A percentile compares a stretch with the other conserved stretches of the same genome.
Evolutionary conservation across 1,140 invertebrate species (phyloP).

Genomic region (Drosophila pseudoananassae): DNA sequence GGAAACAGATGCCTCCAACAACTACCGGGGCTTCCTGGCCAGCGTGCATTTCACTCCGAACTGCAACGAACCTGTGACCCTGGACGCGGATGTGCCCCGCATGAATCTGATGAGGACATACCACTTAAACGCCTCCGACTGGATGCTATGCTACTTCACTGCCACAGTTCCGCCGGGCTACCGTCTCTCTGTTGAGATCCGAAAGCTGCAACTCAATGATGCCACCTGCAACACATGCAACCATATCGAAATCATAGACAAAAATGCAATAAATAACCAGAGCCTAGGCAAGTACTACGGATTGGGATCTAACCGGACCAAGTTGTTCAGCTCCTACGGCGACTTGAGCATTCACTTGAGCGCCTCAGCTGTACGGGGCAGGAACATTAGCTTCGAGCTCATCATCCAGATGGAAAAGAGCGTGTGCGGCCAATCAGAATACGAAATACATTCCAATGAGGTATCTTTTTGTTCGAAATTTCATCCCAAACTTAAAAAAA

Average conservation of each 20-base stretch:
- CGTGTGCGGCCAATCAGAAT: conserved; percentile 70
- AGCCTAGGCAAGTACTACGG: conserved; percentile 87
- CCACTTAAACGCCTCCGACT: conserved; percentile 63
- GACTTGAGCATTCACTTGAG: conserved; percentile 87
- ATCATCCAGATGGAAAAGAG: conserved; percentile 85
- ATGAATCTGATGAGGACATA: conserved; percentile 56
- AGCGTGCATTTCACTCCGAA: conserved; percentile 87
- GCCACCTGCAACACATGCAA: conserved; percentile 84
- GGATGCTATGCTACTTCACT: conserved; percentile 84
- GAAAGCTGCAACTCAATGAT: conserved; percentile 85
- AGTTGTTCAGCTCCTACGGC: conserved; percentile 85
- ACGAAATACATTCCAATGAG: conserved; percentile 21
- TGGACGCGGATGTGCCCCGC: conserved; percentile 47
- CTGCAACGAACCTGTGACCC: conserved; percentile 71
- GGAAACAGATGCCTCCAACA: conserved; percentile 81
- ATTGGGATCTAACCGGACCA: conserved; percentile 84
- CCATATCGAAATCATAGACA: conserved; percentile 89
- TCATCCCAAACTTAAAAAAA: too few relatives aligned
- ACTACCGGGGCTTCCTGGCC: conserved; percentile 86
- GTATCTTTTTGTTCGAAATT: conserved; percentile 5
- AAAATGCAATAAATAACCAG: conserved; percentile 85
- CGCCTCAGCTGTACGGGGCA: conserved; percentile 84
- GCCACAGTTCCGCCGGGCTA: conserved; percentile 78
- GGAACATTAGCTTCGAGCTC: conserved; percentile 85
- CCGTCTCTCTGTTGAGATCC: conserved; percentile 86